Evolutionary conservation across 2,888 invertebrate genomes (phyloP).

Genomic region (Andrena flavipes): DNA sequence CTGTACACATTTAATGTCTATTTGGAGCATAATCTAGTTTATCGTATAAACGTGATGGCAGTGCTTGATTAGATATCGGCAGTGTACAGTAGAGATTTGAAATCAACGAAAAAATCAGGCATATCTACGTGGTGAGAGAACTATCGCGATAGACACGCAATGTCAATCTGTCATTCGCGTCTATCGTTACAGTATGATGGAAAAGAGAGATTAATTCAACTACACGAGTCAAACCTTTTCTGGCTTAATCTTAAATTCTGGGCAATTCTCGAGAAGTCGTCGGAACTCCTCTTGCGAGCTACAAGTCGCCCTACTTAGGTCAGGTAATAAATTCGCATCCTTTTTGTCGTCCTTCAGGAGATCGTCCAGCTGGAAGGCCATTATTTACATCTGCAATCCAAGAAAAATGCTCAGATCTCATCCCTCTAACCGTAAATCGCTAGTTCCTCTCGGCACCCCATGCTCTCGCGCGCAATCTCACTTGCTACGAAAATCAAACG

Average conservation of each 20-base stretch:
- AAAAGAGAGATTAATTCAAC: not conserved
- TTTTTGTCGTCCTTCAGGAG: constrained; percentile 92
- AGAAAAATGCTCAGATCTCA: constrained; percentile 53
- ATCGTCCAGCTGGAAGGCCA: constrained; percentile 92
- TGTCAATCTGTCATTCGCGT: too few relatives aligned
- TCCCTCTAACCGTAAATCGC: constrained; percentile 20
- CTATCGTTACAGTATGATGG: too few relatives aligned
- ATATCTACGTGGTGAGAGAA: not conserved
- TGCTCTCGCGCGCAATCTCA: constrained; percentile 51
- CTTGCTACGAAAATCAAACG: constrained; percentile 66
- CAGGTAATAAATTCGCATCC: constrained; percentile 93
- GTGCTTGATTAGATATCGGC: too few relatives aligned
- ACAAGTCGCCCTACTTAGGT: constrained; percentile 92
- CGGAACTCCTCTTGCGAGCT: constrained; percentile 93
- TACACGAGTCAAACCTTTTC: constrained; percentile 88
- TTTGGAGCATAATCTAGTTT: too few relatives aligned
- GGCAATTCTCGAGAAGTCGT: constrained; percentile 93
- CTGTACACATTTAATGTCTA: too few relatives aligned
- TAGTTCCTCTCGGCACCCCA: constrained; percentile 53
- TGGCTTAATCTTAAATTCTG: constrained; percentile 95
- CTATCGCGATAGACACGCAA: too few relatives aligned
- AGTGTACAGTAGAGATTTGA: too few relatives aligned
- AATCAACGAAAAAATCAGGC: not conserved
- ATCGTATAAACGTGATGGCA: too few relatives aligned
- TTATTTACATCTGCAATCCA: constrained; percentile 76